Evolutionary conservation across 2,888 invertebrate species (phyloP).

Genomic region (Pantelozetes paolii): DNA sequence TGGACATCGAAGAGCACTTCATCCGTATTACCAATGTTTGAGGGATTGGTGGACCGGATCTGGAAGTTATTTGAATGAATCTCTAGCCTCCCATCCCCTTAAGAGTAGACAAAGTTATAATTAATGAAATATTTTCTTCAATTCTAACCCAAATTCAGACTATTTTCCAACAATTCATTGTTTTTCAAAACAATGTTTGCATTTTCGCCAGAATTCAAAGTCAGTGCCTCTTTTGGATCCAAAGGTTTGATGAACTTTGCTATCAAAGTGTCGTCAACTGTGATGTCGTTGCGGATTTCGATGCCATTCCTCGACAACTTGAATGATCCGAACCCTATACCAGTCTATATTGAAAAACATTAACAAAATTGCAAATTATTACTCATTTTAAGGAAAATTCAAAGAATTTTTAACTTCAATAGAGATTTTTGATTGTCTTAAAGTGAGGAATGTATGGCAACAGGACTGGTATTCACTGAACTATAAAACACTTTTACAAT

Average conservation of each 20-base stretch:
- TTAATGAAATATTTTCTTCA: background rate
- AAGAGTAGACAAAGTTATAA: too few species aligned
- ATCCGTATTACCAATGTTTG: background rate
- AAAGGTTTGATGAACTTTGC: background rate
- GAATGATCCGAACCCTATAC: conserved; percentile 16
- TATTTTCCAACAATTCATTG: conserved; percentile 4
- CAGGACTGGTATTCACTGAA: too few species aligned
- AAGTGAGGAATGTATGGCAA: too few species aligned
- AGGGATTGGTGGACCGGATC: conserved; percentile 16
- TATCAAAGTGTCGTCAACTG: background rate
- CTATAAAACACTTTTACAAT: too few species aligned
- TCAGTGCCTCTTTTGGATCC: background rate
- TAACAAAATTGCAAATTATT: too few species aligned
- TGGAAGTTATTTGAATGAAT: conserved; percentile 23
- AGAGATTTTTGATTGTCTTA: too few species aligned
- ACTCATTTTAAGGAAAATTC: too few species aligned
- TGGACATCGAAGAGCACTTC: conserved; percentile 1
- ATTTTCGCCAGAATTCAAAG: background rate
- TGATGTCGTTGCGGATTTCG: background rate
- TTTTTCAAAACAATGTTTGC: conserved; percentile 16
- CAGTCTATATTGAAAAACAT: background rate
- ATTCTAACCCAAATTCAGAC: conserved; percentile 15
- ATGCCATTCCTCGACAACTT: conserved; percentile 9
- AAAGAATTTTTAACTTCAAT: too few species aligned
- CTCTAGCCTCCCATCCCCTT: background rate